Conservation (phyloP, 2,888 invertebrate species). For the Acronicta alni region DNA sequence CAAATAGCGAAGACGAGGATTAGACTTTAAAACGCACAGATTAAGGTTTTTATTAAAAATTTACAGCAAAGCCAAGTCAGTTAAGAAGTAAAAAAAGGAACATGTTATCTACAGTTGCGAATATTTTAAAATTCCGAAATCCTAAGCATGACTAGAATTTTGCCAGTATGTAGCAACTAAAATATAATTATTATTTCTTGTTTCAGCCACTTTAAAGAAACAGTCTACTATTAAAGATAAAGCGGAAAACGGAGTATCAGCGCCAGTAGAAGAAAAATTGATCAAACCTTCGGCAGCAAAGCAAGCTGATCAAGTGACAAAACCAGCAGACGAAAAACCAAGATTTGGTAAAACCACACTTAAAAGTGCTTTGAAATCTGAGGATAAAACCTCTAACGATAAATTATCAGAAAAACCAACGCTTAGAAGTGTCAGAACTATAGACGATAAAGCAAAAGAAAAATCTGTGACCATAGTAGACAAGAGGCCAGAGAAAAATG, state of each 20-base stretch:
- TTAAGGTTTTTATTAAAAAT: too few relatives aligned
- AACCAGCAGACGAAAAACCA: slow-evolving; percentile 77
- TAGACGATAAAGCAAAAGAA: slow-evolving; percentile 83
- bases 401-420: slow-evolving; percentile 74
- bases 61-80: too few relatives aligned
- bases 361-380: slow-evolving; percentile 62
- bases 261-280: slow-evolving; percentile 78
- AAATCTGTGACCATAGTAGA: slow-evolving; percentile 84
- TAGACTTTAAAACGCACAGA: too few relatives aligned
- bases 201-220: slow-evolving; percentile 83
- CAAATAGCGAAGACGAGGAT: too few relatives aligned
- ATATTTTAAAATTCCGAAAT: too few relatives aligned
- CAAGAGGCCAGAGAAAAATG: slow-evolving; percentile 75
- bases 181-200: not conserved
- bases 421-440: slow-evolving; percentile 79
- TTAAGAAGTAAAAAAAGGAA: too few relatives aligned
- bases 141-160: too few relatives aligned
- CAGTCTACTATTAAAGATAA: slow-evolving; percentile 84
- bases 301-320: slow-evolving; percentile 73
- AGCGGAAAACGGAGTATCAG: slow-evolving; percentile 77
- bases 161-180: not conserved
- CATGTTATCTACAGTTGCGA: too few relatives aligned
- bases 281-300: slow-evolving; percentile 83
- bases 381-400: slow-evolving; percentile 67
- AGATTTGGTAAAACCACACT: slow-evolving; percentile 75